Evolutionary conservation across 2,113 vertebrate genomes (phyloP), one percentile per base, ranked within the genome.

Genomic region (Seriola dumerili): DNA sequence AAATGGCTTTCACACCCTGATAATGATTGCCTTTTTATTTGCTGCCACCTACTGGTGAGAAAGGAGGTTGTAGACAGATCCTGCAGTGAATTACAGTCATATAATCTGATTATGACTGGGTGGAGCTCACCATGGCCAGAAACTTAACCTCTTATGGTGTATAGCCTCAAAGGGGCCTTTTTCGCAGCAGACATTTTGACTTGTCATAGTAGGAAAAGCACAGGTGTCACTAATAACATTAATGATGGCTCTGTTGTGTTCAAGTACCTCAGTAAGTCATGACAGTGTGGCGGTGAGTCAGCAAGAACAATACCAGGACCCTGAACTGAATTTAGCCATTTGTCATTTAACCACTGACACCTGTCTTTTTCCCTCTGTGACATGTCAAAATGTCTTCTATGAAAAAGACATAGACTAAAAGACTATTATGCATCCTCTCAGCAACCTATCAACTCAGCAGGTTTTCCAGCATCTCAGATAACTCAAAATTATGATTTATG

Each of bases 11-110:
- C 38, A 63, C 25, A 57, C n/a, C 7, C 13, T 68, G 13, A 17
- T 42, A 19, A 42, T 2, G 19, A 83, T 86, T 78, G 5, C 70
- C 75, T 82, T 74, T 81, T 85, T 64, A 42, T 55, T 77, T 86
- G 71, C 89, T 89, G 92, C 91, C 94, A 83, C 66, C 93, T 94
- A 78, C 59, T 90, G 94, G 76, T 11, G 8, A 25, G n/a, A 42
- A 48, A 23, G 0, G 34, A 0, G 5, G 46, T 2, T 23, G 40
- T 46, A 25, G 13, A 25, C 14, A 3, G 21, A 74, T 19, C n/a
- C 58, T 73, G 59, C 23, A 55, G 34, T 55, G 52, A 78, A 61
- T 48, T 61, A 54, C 29, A 72, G 23, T 29, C 25, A 19, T 14
- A 34, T 34, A 50, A 75, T 72, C 17, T 38, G 71, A 84, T 76